Base-by-base conservation (phyloP, 2,113 vertebrate species). In the Maccullochella peelii region DNA sequence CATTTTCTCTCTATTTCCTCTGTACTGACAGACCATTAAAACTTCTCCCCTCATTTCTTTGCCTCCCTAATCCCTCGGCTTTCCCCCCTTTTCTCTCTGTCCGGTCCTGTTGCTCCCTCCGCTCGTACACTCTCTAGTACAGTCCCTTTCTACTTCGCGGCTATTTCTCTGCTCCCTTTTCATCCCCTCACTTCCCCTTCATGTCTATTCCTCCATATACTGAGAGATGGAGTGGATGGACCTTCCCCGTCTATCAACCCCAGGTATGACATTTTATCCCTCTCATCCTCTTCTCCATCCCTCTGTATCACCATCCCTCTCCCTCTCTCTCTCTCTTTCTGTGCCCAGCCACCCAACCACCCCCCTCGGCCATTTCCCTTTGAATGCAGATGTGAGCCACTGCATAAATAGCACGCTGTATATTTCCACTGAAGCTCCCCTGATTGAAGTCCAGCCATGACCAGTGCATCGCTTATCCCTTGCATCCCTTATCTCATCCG, bases 381-480 rank as follows among this genome's bases (percentile, higher is more conserved):
- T 91, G 83, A 91, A 93, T 92, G 81, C 86, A 89, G 88, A 92
- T 87, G 84, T 82, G 85, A 91, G 79, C 82, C 27, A 1, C 80
- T 83, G 91, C 87, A 91, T 89, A 88, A 91, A 90, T 85, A 91
- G 80, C 67, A 52, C 11, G 65, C 81, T 71, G 86, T 89, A 83
- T 86, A 88, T 93, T 92, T 80, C 68, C 62, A 82, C 62, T 68
- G 73, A 79, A 78, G 75, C 87, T 58, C 72, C 33, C 23, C 66
- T 83, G 88, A 93, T 88, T 91, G 88, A 92, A 93, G 91, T 90
- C 81, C 82, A 83, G 82, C 89, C 87, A 88, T 88, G 91, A 85
- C 88, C 85, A 81, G 87, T 69, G 73, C 82, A 69, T 87, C 58
- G 61, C 90, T 90, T 86, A 91, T 87, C 90, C 85, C 74, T 54